Evolutionary conservation across 2,797 vertebrate species (phyloP).

Genomic region (Margarornis squamiger): DNA sequence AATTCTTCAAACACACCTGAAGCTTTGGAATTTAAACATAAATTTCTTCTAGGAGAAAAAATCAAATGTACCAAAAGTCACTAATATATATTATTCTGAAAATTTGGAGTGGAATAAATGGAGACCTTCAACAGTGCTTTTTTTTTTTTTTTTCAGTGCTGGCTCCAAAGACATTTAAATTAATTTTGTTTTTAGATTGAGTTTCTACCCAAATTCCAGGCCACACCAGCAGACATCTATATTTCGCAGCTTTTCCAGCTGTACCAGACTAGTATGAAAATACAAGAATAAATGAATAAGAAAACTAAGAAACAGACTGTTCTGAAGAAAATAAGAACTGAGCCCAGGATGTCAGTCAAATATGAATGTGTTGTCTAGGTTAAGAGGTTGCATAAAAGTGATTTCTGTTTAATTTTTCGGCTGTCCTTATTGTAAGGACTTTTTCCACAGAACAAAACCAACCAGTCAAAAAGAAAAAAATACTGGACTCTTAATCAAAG

Average conservation of each 20-base stretch:
- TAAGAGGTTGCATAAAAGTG: neutral
- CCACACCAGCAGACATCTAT: slow-evolving; percentile 11
- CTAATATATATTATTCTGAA: slow-evolving; percentile 53
- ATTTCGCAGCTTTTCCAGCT: neutral
- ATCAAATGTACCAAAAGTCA: slow-evolving; percentile 42
- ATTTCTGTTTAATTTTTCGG: neutral
- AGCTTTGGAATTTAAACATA: slow-evolving; percentile 55
- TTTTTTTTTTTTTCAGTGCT: slow-evolving; percentile 39
- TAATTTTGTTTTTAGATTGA: slow-evolving; percentile 55
- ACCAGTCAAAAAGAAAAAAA: neutral
- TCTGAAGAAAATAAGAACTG: neutral
- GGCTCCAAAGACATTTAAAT: slow-evolving; percentile 43
- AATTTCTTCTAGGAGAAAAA: slow-evolving; percentile 63
- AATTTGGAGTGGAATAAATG: slow-evolving; percentile 59
- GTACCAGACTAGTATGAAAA: neutral
- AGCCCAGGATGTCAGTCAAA: neutral
- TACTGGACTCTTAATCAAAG: neutral
- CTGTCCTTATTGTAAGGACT: neutral
- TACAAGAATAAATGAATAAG: neutral
- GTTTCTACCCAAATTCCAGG: slow-evolving; percentile 42
- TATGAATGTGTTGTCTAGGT: neutral
- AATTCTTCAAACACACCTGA: slow-evolving; percentile 43
- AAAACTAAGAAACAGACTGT: neutral
- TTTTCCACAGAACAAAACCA: neutral
- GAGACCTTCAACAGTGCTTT: slow-evolving; percentile 12